These are phyloP conservation scores for Chaetodon trifascialis DNA, from an alignment of 2,113 vertebrate genomes.

Conservation along the genomic window DNA sequence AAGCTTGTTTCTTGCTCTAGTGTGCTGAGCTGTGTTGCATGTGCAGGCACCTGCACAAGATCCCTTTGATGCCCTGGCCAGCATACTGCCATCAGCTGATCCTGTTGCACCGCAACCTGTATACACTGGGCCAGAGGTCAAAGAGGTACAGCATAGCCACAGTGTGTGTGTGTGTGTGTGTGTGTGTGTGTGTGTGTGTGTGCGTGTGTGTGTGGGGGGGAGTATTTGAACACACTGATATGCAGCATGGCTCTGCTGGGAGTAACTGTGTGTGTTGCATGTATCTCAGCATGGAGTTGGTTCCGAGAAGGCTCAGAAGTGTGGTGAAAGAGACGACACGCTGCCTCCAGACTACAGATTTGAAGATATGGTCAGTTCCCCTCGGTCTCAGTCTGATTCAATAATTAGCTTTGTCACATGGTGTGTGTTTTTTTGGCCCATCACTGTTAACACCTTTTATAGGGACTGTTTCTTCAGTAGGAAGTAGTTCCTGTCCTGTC, in stretches of 20 bases:
- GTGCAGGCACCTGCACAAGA: slow-evolving; percentile 72
- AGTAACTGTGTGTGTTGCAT: slow-evolving; percentile 62
- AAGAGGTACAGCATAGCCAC: slow-evolving; percentile 73
- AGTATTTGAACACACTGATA: not conserved
- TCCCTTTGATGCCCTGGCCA: slow-evolving; percentile 80
- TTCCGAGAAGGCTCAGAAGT: slow-evolving; percentile 34
- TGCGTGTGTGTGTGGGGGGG: not conserved
- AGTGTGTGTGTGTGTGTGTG: not conserved
- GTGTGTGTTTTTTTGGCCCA: not conserved
- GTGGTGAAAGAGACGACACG: slow-evolving; percentile 79
- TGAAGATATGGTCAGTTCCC: slow-evolving; percentile 80
- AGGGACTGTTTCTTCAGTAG: not conserved
- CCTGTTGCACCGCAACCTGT: slow-evolving; percentile 48
- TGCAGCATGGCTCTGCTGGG: slow-evolving; percentile 46
- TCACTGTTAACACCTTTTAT: not conserved
- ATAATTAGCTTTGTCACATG: not conserved
- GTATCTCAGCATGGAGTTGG: slow-evolving; percentile 71
- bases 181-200: not conserved
- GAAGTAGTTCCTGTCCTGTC: not conserved
- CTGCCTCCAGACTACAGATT: slow-evolving; percentile 82
- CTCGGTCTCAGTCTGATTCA: not conserved
- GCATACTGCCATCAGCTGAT: slow-evolving; percentile 71
- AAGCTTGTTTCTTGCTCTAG: slow-evolving; percentile 47
- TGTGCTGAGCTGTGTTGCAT: slow-evolving; percentile 68
- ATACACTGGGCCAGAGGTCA: slow-evolving; percentile 80